A percentile compares a stretch with the other conserved stretches of the same genome.
Conservation (phyloP, 64 coral and sea anemone genomes). For the Dendrophyllia cribrosa region DNA sequence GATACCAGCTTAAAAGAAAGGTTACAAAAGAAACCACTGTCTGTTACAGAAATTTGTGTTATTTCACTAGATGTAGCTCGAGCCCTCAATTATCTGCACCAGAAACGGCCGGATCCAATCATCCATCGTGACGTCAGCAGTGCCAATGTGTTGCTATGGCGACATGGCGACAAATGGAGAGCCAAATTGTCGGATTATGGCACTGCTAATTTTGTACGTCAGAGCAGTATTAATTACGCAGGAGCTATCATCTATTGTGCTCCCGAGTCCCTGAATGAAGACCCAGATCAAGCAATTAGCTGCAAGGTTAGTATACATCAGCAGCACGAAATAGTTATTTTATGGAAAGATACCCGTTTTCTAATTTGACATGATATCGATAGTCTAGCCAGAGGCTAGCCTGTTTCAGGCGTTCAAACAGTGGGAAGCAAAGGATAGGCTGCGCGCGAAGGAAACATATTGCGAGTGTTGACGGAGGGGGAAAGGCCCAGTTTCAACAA, state of each 20-base stretch:
- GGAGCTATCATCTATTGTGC: background rate
- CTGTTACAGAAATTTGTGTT: background rate
- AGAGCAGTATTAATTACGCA: background rate
- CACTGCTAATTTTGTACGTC: constrained; percentile 34
- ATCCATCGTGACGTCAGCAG: constrained; percentile 76
- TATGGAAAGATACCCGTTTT: too few species aligned
- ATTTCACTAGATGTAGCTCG: constrained; percentile 59
- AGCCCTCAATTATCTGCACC: constrained; percentile 65
- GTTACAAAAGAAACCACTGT: background rate
- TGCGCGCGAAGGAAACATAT: too few species aligned
- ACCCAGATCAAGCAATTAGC: background rate
- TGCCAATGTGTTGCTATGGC: constrained; percentile 70
- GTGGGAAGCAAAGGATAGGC: too few species aligned
- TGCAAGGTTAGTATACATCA: background rate
- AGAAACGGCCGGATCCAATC: constrained; percentile 14
- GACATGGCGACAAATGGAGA: constrained; percentile 32
- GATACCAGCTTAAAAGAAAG: constrained; percentile 31
- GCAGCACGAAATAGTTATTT: too few species aligned
- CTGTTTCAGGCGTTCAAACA: too few species aligned
- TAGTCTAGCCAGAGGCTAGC: too few species aligned
- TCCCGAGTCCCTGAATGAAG: background rate
- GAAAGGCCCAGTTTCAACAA: too few species aligned
- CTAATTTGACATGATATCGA: too few species aligned
- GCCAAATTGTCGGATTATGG: constrained; percentile 78
- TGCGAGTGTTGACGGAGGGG: too few species aligned